Evolutionary conservation across 2,888 invertebrate species (phyloP), one percentile per base, ranked within the genome.

Genomic region (Globia sparganii): DNA sequence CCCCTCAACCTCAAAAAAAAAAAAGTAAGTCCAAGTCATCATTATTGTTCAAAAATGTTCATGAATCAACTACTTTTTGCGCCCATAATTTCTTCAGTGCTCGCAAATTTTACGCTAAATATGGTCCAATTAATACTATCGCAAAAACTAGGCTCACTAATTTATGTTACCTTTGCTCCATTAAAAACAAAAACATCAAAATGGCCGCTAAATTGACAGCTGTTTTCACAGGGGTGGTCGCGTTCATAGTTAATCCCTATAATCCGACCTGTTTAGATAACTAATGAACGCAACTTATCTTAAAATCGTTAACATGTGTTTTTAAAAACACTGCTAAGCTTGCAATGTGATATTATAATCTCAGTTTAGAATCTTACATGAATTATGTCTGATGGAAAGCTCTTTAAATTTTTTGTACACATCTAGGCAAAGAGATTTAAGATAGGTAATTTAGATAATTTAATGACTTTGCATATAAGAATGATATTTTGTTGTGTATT

Each of bases 221-320:
- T 94, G 94, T 90, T 84, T 89, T 90, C 89, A 86, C 91, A 90
- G 91, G 95, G 94, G 96, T 95, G 95, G 96, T 90, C 95, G 89
- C 84, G 80, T 91, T 86, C 87, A 78, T 67, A 88, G 80, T 86
- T 90, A 93, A 93, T 92, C 93, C 83, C 76, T 84, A 71, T 94
- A 95, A 95, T 95, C 95, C 93, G 81, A 84, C 89, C 88, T 91
- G 91, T 93, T 94, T 91, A 92, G 89, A 89, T 93, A 93, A 94
- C 91, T 94, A 94, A 94, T 93, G 92, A 92, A 90, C 84, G 84
- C 74, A 86, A 90, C 90, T 86, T 89, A 88, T 82, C 81, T 74
- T 80, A 67, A 81, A 81, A 85, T 79, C 68, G 75, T 76, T 84
- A 87, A 84, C 89, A 88, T 83, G 73, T 88, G 87, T 78, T 86